These are phyloP conservation scores for Corvus cornix DNA, from an alignment of 2,113 vertebrate species.

Conservation along the genomic window DNA sequence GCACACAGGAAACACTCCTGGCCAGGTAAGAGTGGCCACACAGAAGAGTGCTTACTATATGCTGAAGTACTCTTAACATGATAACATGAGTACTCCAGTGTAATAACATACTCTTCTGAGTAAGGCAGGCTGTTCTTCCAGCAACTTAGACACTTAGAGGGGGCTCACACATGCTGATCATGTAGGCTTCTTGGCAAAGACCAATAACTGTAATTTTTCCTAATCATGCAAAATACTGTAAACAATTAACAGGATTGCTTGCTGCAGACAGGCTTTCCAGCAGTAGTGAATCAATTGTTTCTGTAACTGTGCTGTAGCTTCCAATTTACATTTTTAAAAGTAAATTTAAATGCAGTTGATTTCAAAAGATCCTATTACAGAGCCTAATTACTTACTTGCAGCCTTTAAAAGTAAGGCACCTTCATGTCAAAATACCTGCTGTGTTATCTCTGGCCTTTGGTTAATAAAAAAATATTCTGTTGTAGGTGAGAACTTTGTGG, in stretches of 20 bases:
- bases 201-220: background rate
- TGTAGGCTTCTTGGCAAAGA: background rate
- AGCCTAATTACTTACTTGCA: background rate
- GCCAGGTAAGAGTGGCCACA: conserved; percentile 80
- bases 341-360: background rate
- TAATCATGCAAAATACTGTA: background rate
- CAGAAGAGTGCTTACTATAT: too few relatives aligned
- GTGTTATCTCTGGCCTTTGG: background rate
- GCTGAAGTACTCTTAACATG: background rate
- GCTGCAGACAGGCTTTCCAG: background rate
- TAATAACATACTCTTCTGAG: background rate
- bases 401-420: background rate
- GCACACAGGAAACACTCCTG: conserved; percentile 96
- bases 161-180: background rate
- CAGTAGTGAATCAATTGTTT: background rate
- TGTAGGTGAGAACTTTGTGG: conserved; percentile 94
- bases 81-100: background rate
- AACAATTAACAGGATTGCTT: background rate
- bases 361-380: background rate
- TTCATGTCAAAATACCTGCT: background rate
- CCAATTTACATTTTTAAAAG: background rate
- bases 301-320: background rate
- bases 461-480: background rate
- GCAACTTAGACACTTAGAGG: background rate
- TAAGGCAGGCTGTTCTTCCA: background rate